Evolutionary conservation across 1,140 invertebrate genomes (phyloP), one percentile per base, ranked within the genome.

Genomic region (Panulirus ornatus): DNA sequence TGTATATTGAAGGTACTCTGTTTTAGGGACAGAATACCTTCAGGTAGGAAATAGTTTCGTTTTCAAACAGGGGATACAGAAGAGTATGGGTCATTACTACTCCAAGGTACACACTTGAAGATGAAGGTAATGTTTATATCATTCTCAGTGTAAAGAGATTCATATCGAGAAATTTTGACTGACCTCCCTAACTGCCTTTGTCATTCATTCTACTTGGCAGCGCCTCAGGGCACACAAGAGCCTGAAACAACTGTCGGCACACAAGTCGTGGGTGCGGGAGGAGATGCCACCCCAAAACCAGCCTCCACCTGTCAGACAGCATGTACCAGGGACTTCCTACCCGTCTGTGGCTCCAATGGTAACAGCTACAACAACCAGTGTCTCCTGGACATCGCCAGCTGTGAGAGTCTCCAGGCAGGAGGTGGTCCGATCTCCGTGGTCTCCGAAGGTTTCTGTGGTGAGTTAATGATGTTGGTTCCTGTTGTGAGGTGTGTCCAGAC

Each of bases 341-440:
- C 97, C 0, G 97, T 98, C 19, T 98, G 98, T 92, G 92, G 92
- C 44, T 96, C 96, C 70, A 97, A 98, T 93, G 97, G 97, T 75
- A 96, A 97, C 93, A 97, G 97, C 83, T 98, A 98, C 94, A 95
- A 96, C 83, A 98, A 97, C 95, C 94, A 96, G 71, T 98, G 97
- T 94, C 96, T 98, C 93, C 95, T 98, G 34, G 30, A 40, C 2
- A 11, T 84, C 22, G 9, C 63, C 16, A 9, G 19, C 51, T 84
- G 63, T 66, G 1, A 81, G 78, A 51, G 40, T 30, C 40, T 42
- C n/a, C 19, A 47, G n/a, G 47, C 78, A 2, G 42, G 78, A 27
- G 42, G 27, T 11, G 19, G n/a, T 0, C 11, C 22, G 3, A 34
- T 84, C 0, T 19, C 34, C 3, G 30, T 40, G 27, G 81, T 40